Conservation (phyloP, 2,888 invertebrate genomes). For the Leucophenga maculata region DNA sequence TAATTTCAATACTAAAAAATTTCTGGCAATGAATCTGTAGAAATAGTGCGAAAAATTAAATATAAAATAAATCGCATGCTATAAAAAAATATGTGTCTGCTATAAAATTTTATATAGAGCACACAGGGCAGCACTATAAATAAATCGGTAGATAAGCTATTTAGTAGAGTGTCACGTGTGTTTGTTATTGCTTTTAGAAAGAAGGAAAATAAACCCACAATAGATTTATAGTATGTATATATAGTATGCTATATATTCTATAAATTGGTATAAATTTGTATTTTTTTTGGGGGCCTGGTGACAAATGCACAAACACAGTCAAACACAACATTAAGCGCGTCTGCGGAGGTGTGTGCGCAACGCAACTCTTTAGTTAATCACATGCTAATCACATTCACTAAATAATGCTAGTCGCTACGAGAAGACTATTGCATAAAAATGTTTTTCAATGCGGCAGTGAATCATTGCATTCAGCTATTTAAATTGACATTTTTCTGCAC, state of each 20-base stretch:
- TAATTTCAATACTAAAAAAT: not conserved
- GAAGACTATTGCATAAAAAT: too few relatives aligned
- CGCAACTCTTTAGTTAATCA: too few relatives aligned
- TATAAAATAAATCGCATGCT: slow-evolving; percentile 19
- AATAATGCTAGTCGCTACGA: too few relatives aligned
- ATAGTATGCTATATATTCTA: too few relatives aligned
- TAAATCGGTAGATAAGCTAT: not conserved
- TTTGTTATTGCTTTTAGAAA: not conserved
- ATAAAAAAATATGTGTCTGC: slow-evolving; percentile 12
- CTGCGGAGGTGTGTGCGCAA: not conserved
- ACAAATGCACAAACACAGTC: not conserved
- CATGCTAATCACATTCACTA: too few relatives aligned
- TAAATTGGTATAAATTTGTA: not conserved
- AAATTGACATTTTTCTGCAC: too few relatives aligned
- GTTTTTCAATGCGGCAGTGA: too few relatives aligned
- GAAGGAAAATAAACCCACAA: not conserved
- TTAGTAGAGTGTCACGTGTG: slow-evolving; percentile 12
- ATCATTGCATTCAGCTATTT: too few relatives aligned
- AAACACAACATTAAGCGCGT: not conserved
- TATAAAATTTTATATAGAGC: slow-evolving; percentile 15
- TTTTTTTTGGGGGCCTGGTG: not conserved
- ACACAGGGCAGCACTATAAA: not conserved
- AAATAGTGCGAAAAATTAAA: not conserved
- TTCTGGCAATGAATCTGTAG: slow-evolving; percentile 11
- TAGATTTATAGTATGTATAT: too few relatives aligned